These are phyloP conservation scores for Pseudoatta argentina DNA, from an alignment of 1,140 invertebrate species.

Conservation along the genomic window DNA sequence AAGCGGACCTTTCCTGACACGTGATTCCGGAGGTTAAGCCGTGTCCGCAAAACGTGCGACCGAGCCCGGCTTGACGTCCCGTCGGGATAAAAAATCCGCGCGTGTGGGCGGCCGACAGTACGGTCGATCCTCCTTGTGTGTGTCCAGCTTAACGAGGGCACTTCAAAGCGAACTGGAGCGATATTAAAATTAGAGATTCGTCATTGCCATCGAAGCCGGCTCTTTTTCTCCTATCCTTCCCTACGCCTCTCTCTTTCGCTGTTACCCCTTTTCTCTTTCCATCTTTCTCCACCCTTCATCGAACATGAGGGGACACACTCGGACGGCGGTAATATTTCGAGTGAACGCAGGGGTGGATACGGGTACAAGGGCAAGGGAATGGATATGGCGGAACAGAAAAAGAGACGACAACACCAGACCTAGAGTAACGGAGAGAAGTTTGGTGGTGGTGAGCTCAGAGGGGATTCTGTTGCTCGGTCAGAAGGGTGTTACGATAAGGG, in stretches of 20 bases:
- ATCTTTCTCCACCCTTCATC: conserved; percentile 61
- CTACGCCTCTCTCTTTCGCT: conserved; percentile 33
- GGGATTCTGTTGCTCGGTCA: conserved; percentile 76
- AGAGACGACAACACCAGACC: conserved; percentile 52
- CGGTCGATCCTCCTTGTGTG: conserved; percentile 69
- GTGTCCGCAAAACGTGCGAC: conserved; percentile 69
- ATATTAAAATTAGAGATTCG: conserved; percentile 83
- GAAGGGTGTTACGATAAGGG: conserved; percentile 84
- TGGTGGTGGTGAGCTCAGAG: conserved; percentile 63
- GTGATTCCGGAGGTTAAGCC: conserved; percentile 65
- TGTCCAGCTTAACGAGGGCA: conserved; percentile 76
- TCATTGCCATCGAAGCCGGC: conserved; percentile 68
- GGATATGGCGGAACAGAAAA: conserved; percentile 38
- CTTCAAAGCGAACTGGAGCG: conserved; percentile 81
- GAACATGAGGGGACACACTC: conserved; percentile 64
- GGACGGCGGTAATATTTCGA: conserved; percentile 79
- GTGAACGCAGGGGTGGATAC: conserved; percentile 50
- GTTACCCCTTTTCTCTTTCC: conserved; percentile 6
- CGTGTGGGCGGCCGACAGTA: conserved; percentile 56
- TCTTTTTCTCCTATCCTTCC: conserved; percentile 42
- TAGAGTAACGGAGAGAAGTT: conserved; percentile 56
- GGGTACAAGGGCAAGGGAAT: conserved; percentile 35
- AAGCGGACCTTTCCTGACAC: conserved; percentile 52
- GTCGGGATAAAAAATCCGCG: conserved; percentile 69
- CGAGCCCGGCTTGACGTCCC: conserved; percentile 55